Evolutionary conservation across 2,113 vertebrate species (phyloP), one percentile per base, ranked within the genome.

Genomic region (Cynocephalus volans): DNA sequence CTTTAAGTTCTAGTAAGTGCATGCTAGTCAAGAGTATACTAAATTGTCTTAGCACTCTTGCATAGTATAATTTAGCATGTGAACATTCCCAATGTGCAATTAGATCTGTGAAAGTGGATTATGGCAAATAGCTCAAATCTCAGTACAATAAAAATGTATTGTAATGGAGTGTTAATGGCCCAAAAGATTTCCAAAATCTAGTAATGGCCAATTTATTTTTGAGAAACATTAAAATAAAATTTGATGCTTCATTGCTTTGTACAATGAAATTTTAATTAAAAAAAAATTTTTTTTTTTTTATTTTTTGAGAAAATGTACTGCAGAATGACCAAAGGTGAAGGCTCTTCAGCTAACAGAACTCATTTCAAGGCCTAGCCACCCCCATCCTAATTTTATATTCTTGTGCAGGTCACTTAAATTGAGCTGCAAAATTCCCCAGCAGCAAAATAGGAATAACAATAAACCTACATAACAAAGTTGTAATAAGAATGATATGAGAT

Each of bases 181-280:
- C 31, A 41, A 52, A 86, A 82, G 33, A 56, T 83, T 91, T 96
- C 64, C 3, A 92, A 93, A 95, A 70, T 65, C 18, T 75, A 84
- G 24, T 75, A 87, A 83, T n/a, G 10, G 33, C 3, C 54, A 41
- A 62, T 48, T 89, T 86, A 75, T 54, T 31, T 31, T 87, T 79
- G 50, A 85, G n/a, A 96, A 88, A 64, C 67, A 54, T 58, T 79
- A 56, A 86, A 76, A 69, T 94, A 87, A 96, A 82, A 64, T 69
- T 36, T 86, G 11, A 65, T 65, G 8, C 48, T 65, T 92, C 21
- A 19, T 85, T 48, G 6, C 5, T 76, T 88, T 67, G 23, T 82
- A 33, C 5, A n/a, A 33, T 77, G 6, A 6, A 93, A 96, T 81
- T 91, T 96, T 41, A 77, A 23, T 79, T 52, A 21, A 1, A 84